Percentiles rank a stretch among this genome's conserved stretches.
These are phyloP conservation scores for Brachyptera risi DNA, from an alignment of 2,888 invertebrate genomes.

Conservation along the genomic window DNA sequence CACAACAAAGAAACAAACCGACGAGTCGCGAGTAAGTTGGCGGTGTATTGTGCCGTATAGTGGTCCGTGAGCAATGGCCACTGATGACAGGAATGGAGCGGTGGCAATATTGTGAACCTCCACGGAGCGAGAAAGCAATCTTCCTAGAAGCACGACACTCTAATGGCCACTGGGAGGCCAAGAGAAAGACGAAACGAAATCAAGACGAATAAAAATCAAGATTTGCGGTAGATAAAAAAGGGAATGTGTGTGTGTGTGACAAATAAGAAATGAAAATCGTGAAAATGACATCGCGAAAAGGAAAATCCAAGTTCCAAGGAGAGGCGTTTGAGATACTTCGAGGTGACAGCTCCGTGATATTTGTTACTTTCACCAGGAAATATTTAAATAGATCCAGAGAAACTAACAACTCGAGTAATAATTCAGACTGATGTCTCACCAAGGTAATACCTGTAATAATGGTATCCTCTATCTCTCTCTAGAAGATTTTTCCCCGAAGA, in stretches of 20 bases:
- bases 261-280: conserved; percentile 22
- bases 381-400: too few species aligned
- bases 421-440: too few species aligned
- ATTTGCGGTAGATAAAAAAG: too few species aligned
- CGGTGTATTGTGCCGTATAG: too few species aligned
- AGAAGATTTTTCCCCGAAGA: too few species aligned
- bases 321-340: not conserved
- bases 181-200: not conserved
- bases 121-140: conserved; percentile 23
- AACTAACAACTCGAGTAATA: too few species aligned
- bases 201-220: conserved; percentile 2
- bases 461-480: too few species aligned
- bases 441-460: too few species aligned
- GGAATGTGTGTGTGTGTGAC: too few species aligned
- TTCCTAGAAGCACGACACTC: conserved; percentile 24
- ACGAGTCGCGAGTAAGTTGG: not conserved
- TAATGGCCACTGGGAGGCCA: conserved; percentile 25
- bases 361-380: too few species aligned
- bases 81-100: conserved; percentile 22
- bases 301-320: conserved; percentile 9
- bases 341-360: conserved; percentile 12
- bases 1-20: conserved; percentile 1
- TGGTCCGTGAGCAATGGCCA: conserved; percentile 18
- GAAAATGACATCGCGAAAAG: conserved; percentile 4
- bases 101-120: conserved; percentile 21